phyloP scores from a whole-genome alignment of 2,113 vertebrate genomes.

The Neotragus moschatus region DNA sequence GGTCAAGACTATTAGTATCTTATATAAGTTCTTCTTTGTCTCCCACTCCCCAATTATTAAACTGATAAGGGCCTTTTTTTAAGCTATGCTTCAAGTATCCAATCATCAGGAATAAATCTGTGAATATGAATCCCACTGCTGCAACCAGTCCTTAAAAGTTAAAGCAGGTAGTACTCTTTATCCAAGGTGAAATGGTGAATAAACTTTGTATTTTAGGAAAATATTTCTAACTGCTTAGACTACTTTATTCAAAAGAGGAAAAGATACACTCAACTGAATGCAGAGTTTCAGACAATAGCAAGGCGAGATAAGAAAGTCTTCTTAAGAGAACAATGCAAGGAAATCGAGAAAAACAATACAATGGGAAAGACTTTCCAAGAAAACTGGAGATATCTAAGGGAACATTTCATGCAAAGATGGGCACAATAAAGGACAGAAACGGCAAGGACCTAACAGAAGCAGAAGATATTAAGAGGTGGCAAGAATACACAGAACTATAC shows the following conservation, averaged over 20 bases:
- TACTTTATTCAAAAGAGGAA: slow-evolving; percentile 18
- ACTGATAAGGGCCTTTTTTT: neutral
- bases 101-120: neutral
- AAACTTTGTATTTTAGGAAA: slow-evolving; percentile 13
- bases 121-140: neutral
- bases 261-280: neutral
- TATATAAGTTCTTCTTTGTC: neutral
- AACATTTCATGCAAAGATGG: neutral
- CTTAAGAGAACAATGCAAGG: neutral
- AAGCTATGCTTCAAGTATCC: neutral
- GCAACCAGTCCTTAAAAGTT: neutral
- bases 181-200: neutral
- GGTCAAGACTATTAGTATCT: neutral
- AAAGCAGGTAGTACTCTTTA: neutral
- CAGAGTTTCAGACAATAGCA: neutral
- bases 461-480: neutral
- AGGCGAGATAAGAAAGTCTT: neutral
- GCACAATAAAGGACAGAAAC: neutral
- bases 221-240: neutral
- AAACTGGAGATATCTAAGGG: neutral
- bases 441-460: neutral
- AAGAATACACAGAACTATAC: neutral
- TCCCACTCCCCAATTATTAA: neutral
- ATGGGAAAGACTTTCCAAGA: neutral
- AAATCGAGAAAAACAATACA: neutral